These are phyloP conservation scores for Ceratitis capitata DNA, from an alignment of 1,140 invertebrate genomes.

Conservation along the genomic window DNA sequence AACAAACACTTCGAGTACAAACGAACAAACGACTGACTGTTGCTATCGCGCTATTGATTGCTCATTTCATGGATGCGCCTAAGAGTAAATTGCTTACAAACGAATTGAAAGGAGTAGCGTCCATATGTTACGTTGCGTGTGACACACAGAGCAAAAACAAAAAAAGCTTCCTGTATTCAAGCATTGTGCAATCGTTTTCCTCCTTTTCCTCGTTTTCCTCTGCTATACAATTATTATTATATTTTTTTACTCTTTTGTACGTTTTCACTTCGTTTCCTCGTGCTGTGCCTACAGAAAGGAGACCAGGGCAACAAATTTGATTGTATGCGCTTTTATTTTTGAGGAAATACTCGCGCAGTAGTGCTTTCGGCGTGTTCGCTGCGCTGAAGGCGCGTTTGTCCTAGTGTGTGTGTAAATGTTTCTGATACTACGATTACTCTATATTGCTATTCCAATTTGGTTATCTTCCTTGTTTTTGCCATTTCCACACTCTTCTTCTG, in stretches of 20 bases:
- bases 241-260: background rate
- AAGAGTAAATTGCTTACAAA: constrained; percentile 8
- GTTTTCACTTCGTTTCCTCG: background rate
- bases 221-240: background rate
- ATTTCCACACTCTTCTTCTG: background rate
- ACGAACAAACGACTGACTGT: background rate
- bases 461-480: background rate
- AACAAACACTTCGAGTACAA: background rate
- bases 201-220: background rate
- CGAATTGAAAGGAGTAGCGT: background rate
- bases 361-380: background rate
- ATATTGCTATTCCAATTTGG: background rate
- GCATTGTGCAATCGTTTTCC: background rate
- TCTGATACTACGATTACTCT: background rate
- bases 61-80: constrained; percentile 28
- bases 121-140: background rate
- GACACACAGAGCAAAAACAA: too few species aligned
- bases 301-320: constrained; percentile 20
- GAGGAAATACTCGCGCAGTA: background rate
- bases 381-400: background rate
- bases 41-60: constrained; percentile 28
- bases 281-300: background rate
- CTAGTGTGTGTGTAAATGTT: background rate
- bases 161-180: constrained; percentile 27
- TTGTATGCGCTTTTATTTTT: constrained; percentile 26